These are phyloP conservation scores for Phallusia fumigata DNA, from an alignment of 23 tunicate genomes.

Conservation along the genomic window DNA sequence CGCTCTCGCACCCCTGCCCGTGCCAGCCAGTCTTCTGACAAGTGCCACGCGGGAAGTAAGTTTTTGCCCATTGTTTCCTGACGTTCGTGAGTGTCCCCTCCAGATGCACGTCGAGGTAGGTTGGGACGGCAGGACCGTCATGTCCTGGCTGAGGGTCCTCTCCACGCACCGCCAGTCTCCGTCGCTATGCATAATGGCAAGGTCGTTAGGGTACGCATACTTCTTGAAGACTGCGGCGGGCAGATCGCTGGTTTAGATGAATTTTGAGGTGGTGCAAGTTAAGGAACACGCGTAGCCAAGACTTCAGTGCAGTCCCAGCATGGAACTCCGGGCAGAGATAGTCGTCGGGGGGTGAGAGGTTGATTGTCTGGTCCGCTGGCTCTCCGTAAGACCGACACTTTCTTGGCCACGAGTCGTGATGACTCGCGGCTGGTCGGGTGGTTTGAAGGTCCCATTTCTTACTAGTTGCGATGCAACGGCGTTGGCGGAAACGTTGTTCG, in stretches of 20 bases:
- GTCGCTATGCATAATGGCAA: background rate
- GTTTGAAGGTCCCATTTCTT: too few relatives aligned
- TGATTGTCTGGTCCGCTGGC: too few relatives aligned
- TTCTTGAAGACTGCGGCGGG: background rate
- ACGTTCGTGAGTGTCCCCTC: background rate
- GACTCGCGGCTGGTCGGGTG: too few relatives aligned
- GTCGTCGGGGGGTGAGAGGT: too few relatives aligned
- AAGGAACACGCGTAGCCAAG: too few relatives aligned
- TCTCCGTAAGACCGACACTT: too few relatives aligned
- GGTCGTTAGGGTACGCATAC: background rate
- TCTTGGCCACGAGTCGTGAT: too few relatives aligned
- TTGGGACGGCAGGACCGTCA: background rate
- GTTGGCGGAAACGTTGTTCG: too few relatives aligned
- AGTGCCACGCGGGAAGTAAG: background rate
- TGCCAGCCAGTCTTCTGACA: background rate
- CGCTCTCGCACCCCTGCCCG: background rate
- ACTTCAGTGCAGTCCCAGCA: too few relatives aligned
- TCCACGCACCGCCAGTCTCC: background rate
- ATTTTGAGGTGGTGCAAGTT: too few relatives aligned
- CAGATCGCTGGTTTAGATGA: conserved; percentile 19
- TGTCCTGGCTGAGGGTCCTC: background rate
- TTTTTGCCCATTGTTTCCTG: background rate
- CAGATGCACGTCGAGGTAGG: conserved; percentile 2
- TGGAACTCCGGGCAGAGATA: too few relatives aligned
- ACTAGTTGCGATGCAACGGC: too few relatives aligned